Evolutionary conservation across 2,888 invertebrate genomes (phyloP), one percentile per base, ranked within the genome.

Genomic region (Tortricodes alternella): DNA sequence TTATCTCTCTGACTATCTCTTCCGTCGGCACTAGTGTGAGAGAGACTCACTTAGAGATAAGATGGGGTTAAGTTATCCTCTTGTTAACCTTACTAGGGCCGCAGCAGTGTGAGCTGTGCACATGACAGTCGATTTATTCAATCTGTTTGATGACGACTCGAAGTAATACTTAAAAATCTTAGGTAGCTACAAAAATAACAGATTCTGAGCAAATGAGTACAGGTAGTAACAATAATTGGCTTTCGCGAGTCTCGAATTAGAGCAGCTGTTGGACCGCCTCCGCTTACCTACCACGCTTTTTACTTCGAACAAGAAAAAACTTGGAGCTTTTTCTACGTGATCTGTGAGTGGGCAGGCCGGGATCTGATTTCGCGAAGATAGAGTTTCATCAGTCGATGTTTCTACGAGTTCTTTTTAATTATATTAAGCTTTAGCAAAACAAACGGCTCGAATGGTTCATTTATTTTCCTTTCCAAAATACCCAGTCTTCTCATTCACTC

Each of bases 371-470:
- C 88, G 81, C 80, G 70, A 77, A 82, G 82, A 84, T 87, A 84
- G 83, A 87, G 81, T 87, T 87, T 85, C 88, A 78, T 77, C 74
- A 75, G 74, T 74, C 78, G 72, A 74, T 76, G 76, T 79, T 87
- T 84, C 79, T 85, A 83, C 76, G 85, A 85, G 79, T 87, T 88
- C 85, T 84, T 83, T 82, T 81, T 83, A 83, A 85, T 85, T 84
- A 82, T 79, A 75, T 81, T 63, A 71, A 62, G 71, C 72, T 74
- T 69, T 67, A 66, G 71, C 70, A 62, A 74, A 83, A 76, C 76
- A 76, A 76, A 74, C 69, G 74, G 74, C 71, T 80, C 79, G 66
- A 67, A 68, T 83, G 71, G 70, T 78, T 60, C 61, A 61, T 58
- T 69, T 70, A 68, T 71, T 73, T 63, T 62, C 60, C 34, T 32